phyloP scores from a whole-genome alignment of 2,797 vertebrate genomes.

The Crypturellus tataupa region DNA sequence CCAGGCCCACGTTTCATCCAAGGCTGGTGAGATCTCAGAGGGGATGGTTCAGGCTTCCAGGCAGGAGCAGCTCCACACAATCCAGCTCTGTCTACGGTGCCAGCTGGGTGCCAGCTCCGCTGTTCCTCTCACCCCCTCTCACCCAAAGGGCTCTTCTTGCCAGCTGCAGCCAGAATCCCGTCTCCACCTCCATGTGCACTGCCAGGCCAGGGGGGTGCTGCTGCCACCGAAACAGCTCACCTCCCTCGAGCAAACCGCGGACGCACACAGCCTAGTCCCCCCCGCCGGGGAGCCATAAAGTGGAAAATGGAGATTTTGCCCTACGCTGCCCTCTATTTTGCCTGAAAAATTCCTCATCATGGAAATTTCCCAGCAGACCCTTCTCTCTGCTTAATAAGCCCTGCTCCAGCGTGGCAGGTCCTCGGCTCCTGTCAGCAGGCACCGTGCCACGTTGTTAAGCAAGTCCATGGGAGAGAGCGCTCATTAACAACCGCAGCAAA shows the following conservation, averaged over 20 bases:
- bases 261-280: background rate
- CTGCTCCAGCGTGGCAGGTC: background rate
- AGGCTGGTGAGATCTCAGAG: background rate
- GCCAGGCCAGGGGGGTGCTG: too few relatives aligned
- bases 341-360: background rate
- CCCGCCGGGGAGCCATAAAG: background rate
- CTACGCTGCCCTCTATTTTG: background rate
- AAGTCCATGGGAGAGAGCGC: background rate
- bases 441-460: background rate
- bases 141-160: too few relatives aligned
- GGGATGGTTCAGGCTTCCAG: background rate
- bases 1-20: rapidly evolving
- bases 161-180: too few relatives aligned
- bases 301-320: background rate
- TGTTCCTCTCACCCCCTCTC: too few relatives aligned
- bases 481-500: background rate
- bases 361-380: background rate
- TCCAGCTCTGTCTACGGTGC: too few relatives aligned
- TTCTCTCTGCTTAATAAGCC: background rate
- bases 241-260: background rate
- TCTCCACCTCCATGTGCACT: background rate
- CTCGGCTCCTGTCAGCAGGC: background rate
- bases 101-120: too few relatives aligned
- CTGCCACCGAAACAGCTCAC: background rate
- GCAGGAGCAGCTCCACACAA: background rate